Evolutionary conservation across 2,113 vertebrate genomes (phyloP), one percentile per base, ranked within the genome.

Genomic region (Hippocampus comes): DNA sequence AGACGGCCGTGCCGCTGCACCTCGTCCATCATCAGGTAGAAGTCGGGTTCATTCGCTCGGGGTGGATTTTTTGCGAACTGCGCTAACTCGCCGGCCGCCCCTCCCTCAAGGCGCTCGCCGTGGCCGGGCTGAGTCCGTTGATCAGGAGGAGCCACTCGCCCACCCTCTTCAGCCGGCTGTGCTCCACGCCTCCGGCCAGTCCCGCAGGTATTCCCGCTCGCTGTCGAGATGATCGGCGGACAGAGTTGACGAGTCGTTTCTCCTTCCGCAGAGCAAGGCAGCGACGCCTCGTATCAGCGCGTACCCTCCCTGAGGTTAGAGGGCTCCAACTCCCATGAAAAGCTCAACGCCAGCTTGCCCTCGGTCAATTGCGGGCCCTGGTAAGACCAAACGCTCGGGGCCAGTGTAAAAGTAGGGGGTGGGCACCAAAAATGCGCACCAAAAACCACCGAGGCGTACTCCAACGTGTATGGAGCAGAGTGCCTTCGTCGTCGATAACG

Each of bases 291-390:
- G 9, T 90, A 92, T 84, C 90, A 92, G 94, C 87, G 74, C 43
- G 90, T 94, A 74, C 95, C 96, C 0, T 93, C 94, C 10, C 89
- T 98, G 78, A 89, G 89, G 76, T 87, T 96, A 72, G 95, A 98
- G 18, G 88, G 94, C 56, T 78, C 93, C 0, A 93, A 93, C 70
- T 97, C 96, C 79, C 93, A 90, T 5, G 96, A 97, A 91, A 98
- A 98, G 88, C 94, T 99, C 85, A 97, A 98, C 89, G 96, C 94
- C 94, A 98, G 97, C 90, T 92, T 98, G 89, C 97, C 97, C 0
- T 96, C 97, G 0, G 90, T 99, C 60, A 96, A 95, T 92, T 97
- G 95, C 82, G 85, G 94, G 77, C 92, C 88, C 27, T 91, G 90
- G 90, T 91, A 68, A 80, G 85, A 66, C 21, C 6, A 5, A 27